phyloP scores from a whole-genome alignment of 2,113 vertebrate species.

The Deroptyus accipitrinus region DNA sequence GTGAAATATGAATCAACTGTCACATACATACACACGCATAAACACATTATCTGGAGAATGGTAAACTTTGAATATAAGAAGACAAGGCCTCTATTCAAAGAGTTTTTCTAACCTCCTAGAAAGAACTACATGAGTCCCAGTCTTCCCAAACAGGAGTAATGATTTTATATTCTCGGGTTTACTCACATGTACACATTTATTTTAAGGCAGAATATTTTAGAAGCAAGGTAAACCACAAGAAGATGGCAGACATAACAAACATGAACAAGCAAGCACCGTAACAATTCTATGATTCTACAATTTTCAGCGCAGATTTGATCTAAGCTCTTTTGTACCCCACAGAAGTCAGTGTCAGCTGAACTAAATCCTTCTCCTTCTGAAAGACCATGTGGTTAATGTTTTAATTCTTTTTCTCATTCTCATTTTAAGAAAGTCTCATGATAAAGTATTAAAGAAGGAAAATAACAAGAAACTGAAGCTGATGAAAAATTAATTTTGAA shows the following conservation, averaged over 20 bases:
- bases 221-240: background rate
- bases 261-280: background rate
- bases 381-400: background rate
- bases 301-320: background rate
- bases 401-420: background rate
- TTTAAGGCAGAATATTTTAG: background rate
- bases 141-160: background rate
- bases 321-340: background rate
- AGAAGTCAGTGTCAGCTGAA: background rate
- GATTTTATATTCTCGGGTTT: background rate
- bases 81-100: background rate
- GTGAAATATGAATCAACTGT: background rate
- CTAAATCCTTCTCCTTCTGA: background rate
- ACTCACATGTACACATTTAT: background rate
- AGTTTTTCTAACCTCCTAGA: background rate
- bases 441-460: background rate
- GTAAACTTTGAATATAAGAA: background rate
- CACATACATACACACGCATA: background rate
- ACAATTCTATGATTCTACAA: too few relatives aligned
- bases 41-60: background rate
- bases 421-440: background rate
- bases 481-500: slow-evolving; percentile 36
- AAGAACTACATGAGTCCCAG: background rate
- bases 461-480: background rate
- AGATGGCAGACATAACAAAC: background rate